Evolutionary conservation across 2,888 invertebrate species (phyloP), one percentile per base, ranked within the genome.

Genomic region (Dascillus cervinus): DNA sequence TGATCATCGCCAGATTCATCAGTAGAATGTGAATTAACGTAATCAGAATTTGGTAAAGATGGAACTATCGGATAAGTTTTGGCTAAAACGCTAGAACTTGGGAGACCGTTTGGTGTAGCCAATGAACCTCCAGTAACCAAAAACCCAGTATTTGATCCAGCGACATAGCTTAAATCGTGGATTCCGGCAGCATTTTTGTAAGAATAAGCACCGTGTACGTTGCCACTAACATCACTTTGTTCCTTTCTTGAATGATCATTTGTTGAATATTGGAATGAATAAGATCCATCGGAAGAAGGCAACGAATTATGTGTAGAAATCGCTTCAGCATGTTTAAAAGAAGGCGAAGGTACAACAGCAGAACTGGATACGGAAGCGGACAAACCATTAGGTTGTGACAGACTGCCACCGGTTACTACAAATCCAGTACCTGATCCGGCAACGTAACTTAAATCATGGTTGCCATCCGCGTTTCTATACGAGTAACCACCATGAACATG

Each of bases 111-210:
- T 9, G 50, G 50, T 21, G 19, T 26, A 9, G 57, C 50, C 41
- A 64, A 52, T 43, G 55, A 62, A 21, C 64, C 64, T 24, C 61
- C 61, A 39, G 60, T 56, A 22, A 60, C 53, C 21, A 56, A 49
- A 34, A 53, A 55, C 20, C 51, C 53, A 24, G 49, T 50, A 13
- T 26, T 26, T 14, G 47, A 39, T 11, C 49, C 53, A 11, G 51
- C 51, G 2, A 47, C 43, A 20, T 44, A 54, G 26, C 41, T 46
- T 17, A 50, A 39, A 35, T 49, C 48, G 31, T 50, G 50, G 11
- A 9, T 31, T 19, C 49, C 50, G 11, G 34, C 49, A 4, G 22
- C 25, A 21, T 50, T 49, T 20, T 31, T 37, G 31, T 44, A 52
- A n/a, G 50, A 41, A 30, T 41, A 53, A 14, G 40, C 41, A 17